These are phyloP conservation scores for Artibeus jamaicensis DNA, from an alignment of 2,797 vertebrate genomes.

Conservation along the genomic window DNA sequence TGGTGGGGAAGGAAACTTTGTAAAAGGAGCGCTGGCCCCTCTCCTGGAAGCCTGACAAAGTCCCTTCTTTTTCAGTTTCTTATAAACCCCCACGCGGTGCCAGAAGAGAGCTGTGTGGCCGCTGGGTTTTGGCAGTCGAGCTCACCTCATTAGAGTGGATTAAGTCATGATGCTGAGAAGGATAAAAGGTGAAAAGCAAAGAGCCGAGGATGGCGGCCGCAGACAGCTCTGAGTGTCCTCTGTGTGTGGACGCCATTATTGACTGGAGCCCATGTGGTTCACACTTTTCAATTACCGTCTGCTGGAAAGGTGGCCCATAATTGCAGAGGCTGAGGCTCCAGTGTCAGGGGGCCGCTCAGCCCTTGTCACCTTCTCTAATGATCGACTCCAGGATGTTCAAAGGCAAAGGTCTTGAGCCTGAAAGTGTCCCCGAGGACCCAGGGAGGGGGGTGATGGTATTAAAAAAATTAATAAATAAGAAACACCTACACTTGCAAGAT, in stretches of 20 bases:
- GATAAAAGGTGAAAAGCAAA: conserved; percentile 87
- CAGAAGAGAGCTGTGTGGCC: conserved; percentile 73
- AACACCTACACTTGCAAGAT: conserved; percentile 64
- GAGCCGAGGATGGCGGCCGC: conserved; percentile 71
- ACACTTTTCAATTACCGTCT: conserved; percentile 90
- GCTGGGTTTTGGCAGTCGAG: conserved; percentile 80
- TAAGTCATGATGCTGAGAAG: conserved; percentile 87
- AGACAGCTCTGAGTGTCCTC: conserved; percentile 77
- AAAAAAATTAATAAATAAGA: conserved; percentile 59
- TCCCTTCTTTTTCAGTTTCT: conserved; percentile 71
- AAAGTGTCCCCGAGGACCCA: conserved; percentile 78
- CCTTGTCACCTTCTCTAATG: conserved; percentile 85
- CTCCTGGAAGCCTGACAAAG: conserved; percentile 72
- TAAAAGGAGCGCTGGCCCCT: conserved; percentile 23
- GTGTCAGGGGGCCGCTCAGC: conserved; percentile 87
- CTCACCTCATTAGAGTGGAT: conserved; percentile 90
- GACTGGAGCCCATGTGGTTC: conserved; percentile 88
- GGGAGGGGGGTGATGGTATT: conserved; percentile 75
- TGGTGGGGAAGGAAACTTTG: conserved; percentile 36
- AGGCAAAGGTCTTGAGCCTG: conserved; percentile 85
- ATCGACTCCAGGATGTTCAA: conserved; percentile 89
- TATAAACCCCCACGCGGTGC: conserved; percentile 72
- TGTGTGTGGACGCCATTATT: conserved; percentile 88
- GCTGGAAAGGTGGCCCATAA: conserved; percentile 89
- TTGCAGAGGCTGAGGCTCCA: conserved; percentile 87